These are phyloP conservation scores for Saxidomus purpurata DNA, from an alignment of 1,140 invertebrate genomes.

Conservation along the genomic window DNA sequence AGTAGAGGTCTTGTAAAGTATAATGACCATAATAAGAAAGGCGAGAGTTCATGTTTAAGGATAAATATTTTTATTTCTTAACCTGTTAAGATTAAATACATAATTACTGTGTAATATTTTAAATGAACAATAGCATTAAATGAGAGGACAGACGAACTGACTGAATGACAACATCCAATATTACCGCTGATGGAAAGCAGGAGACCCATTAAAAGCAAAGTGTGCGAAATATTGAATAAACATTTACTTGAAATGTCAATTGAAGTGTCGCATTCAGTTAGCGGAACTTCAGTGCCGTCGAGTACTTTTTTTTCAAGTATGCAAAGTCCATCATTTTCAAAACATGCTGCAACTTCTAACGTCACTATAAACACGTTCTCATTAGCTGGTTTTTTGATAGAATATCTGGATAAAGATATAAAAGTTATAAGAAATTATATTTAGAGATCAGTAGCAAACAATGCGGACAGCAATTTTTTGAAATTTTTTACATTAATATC, in stretches of 20 bases:
- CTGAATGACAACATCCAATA: neutral
- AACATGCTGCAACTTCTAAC: constrained; percentile 59
- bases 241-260: constrained; percentile 32
- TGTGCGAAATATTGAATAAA: too few relatives aligned
- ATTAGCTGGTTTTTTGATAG: constrained; percentile 35
- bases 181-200: neutral
- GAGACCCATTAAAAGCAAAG: neutral
- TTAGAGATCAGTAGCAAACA: too few relatives aligned
- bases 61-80: too few relatives aligned
- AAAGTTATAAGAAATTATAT: neutral
- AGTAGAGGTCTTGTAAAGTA: too few relatives aligned
- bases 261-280: constrained; percentile 5
- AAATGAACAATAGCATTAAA: neutral
- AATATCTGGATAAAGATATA: constrained; percentile 47
- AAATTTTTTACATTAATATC: neutral
- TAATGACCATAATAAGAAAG: too few relatives aligned
- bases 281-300: neutral
- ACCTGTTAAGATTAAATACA: neutral
- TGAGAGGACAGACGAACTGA: neutral
- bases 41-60: too few relatives aligned
- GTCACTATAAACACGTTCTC: constrained; percentile 58
- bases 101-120: neutral
- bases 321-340: constrained; percentile 30
- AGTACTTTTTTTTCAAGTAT: constrained; percentile 11
- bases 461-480: too few relatives aligned